Evolutionary conservation across 2,888 invertebrate species (phyloP).

Genomic region (Odontomyia ornata): DNA sequence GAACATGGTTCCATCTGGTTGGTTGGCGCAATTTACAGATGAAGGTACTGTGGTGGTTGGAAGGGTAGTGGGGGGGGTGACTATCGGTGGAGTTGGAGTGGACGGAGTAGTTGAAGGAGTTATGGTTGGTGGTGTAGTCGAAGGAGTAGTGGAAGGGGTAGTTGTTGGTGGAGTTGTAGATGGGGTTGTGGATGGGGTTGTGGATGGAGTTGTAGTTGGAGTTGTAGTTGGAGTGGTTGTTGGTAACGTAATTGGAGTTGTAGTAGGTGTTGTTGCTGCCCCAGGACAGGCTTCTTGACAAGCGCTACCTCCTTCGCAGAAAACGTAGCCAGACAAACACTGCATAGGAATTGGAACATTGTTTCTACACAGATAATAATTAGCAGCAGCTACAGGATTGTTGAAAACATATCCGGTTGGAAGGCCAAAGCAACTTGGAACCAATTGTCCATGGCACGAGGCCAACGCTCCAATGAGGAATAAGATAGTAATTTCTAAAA

Average conservation of each 20-base stretch:
- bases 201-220: not conserved
- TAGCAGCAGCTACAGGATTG: not conserved
- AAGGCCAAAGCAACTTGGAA: not conserved
- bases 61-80: no score
- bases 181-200: not conserved
- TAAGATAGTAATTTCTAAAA: not conserved
- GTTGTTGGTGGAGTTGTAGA: not conserved
- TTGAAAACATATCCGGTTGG: slow-evolving; percentile 1
- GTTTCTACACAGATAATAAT: not conserved
- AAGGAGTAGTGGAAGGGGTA: not conserved
- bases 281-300: not conserved
- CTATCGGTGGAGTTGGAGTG: no score
- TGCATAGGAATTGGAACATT: not conserved
- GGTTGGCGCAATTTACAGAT: not conserved
- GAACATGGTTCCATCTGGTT: not conserved
- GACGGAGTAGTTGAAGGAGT: no score
- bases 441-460: not conserved
- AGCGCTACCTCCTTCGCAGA: not conserved
- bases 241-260: not conserved
- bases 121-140: not conserved
- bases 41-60: no score
- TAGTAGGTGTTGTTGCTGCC: not conserved
- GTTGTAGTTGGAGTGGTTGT: not conserved
- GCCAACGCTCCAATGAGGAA: not conserved
- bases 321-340: not conserved